Percentiles rank a stretch among this genome's conserved stretches.
Conservation (phyloP, 2,797 vertebrate genomes). For the Potorous gilbertii region DNA sequence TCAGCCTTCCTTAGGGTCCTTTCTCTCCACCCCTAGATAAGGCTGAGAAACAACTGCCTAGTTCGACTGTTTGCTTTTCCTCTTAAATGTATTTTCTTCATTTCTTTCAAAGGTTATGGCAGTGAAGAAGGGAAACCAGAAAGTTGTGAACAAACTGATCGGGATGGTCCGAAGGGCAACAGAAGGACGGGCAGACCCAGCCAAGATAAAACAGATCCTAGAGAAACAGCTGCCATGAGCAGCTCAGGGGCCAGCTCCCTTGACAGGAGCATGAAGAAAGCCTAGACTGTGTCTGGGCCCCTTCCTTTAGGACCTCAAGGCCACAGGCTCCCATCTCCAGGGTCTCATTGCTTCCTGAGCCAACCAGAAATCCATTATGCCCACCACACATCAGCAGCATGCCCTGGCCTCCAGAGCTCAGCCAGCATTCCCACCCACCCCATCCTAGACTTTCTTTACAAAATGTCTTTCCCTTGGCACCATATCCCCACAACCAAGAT, state of each 20-base stretch:
- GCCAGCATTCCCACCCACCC: not conserved
- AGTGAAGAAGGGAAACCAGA: constrained; percentile 90
- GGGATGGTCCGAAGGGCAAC: constrained; percentile 92
- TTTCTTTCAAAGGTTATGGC: constrained; percentile 87
- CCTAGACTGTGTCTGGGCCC: fast-evolving
- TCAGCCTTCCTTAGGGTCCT: not conserved
- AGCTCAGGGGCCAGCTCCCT: fast-evolving
- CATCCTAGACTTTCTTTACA: not conserved
- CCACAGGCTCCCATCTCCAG: fast-evolving
- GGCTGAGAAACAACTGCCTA: not conserved
- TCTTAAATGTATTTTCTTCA: constrained; percentile 43
- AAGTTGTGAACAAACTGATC: constrained; percentile 95
- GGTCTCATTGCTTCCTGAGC: not conserved
- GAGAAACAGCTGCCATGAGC: constrained; percentile 87
- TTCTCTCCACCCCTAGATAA: not conserved
- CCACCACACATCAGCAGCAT: not conserved
- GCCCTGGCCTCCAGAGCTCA: not conserved
- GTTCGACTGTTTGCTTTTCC: fast-evolving
- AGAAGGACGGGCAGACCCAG: constrained; percentile 89
- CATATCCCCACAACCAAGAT: not conserved
- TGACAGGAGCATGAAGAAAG: not conserved
- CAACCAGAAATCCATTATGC: not conserved
- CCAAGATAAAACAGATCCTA: constrained; percentile 88
- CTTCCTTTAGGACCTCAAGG: fast-evolving
- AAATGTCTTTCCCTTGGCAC: not conserved